Evolutionary conservation across 2,113 vertebrate genomes (phyloP), one percentile per base, ranked within the genome.

Genomic region (Paratilapia polleni): DNA sequence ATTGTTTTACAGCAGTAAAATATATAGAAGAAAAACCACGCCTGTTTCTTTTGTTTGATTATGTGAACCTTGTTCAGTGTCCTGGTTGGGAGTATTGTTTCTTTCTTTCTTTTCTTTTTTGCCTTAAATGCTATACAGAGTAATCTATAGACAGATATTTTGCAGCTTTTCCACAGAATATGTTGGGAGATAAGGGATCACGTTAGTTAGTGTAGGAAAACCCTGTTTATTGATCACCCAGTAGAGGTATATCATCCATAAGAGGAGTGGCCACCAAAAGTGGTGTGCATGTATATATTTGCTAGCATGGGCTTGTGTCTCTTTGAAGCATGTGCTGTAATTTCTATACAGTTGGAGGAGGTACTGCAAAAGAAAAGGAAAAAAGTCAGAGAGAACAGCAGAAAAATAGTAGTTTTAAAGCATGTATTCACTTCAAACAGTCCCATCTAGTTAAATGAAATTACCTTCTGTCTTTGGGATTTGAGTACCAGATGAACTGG

Each of bases 391-490:
- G 4, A 22, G 7, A 22, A 24, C 20, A 11, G 56, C 1, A 80
- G 19, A 20, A 26, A 82, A 13, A 52, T 26, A 60, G 24, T 8
- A 77, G 7, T 19, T 58, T 82, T 38, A 8, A 43, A 38, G 4
- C 9, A 31, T 15, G 24, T 11, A 49, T 20, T 20, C 5, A 77
- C 20, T 10, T 1, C 6, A 4, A 47, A 54, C 20, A 17, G 19
- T 49, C 19, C 4, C 10, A 10, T 56, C 6, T 15, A 62, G 58
- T 31, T 3, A 58, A 20, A 17, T 17, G 2, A 38, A 38, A 82
- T 59, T 83, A 96, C 96, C 94, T 78, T 96, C 96, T 93, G 93
- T 95, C 86, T 95, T 95, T 92, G 94, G 92, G 52, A 93, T 84
- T 77, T 91, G 94, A 78, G 90, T 86, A 58, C 89, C 92, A 86